Evolutionary conservation across 2,797 vertebrate genomes (phyloP), one percentile per base, ranked within the genome.

Genomic region (Ambastaia sidthimunki): DNA sequence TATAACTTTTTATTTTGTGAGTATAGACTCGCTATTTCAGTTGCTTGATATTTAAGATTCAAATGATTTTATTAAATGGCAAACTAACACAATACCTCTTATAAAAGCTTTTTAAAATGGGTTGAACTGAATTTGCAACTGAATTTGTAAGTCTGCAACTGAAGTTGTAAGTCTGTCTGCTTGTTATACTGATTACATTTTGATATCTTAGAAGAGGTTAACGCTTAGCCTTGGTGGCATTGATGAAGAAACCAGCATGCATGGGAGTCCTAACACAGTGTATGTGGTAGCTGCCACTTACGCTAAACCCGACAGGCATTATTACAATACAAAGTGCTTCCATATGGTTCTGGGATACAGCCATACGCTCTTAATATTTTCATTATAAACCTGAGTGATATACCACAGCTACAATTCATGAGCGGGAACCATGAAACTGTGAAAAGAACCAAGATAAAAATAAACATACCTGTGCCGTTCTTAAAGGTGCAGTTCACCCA

Each of bases 321-420:
- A 90, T 91, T 86, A 88, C 86, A 86, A 89, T 85, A 88, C 85
- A 90, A 92, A 94, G 87, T 66, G 83, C 87, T 93, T 93, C 92
- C 92, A 93, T 90, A 92, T 93, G 93, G 86, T 82, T 83, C 83
- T 70, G 84, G 89, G 86, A 90, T 87, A 75, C 75, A 79, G 78
- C 72, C 76, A 81, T 86, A 74, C 83, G 80, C 88, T 88, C 83
- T 59, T 74, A 69, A 80, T 67, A 76, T 78, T 66, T 77, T 37
- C 55, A 68, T 70, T 67, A 57, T 82, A 77, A 70, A 73, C 60
- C 50, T 54, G 67, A 80, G 54, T 44, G 65, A 66, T 82, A 78
- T 78, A 74, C 67, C 52, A 50, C 47, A 23, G 21, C 72, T 74
- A 63, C 60, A 82, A 67, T 81, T 83, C 75, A 60, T 71, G 21